Conservation (phyloP, 2,113 vertebrate species). For the Gadus chalcogrammus region DNA sequence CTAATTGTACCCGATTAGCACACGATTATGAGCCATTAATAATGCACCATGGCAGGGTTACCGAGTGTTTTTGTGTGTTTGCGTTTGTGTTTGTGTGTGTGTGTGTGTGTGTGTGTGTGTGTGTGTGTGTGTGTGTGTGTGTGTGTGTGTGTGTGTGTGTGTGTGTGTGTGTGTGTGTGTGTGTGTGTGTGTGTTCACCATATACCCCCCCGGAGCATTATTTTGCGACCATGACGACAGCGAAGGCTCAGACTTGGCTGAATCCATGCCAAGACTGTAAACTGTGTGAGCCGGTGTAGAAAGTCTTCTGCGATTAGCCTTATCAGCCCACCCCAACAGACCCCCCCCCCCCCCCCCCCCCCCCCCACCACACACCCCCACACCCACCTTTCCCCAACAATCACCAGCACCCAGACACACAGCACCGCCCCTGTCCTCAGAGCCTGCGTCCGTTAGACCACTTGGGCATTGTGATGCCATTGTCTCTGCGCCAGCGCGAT, state of each 20-base stretch:
- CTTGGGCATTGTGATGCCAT: background rate
- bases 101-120: background rate
- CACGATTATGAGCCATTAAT: slow-evolving; percentile 13
- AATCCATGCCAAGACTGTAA: slow-evolving; percentile 16
- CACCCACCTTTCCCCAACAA: background rate
- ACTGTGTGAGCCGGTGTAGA: slow-evolving; percentile 26
- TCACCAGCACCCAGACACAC: slow-evolving; percentile 7
- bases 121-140: background rate
- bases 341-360: background rate
- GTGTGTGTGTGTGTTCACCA: background rate
- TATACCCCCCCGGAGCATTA: background rate
- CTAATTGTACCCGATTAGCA: slow-evolving; percentile 24
- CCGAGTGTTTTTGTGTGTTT: too few relatives aligned
- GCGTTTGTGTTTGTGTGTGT: too few relatives aligned
- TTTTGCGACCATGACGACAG: slow-evolving; percentile 51
- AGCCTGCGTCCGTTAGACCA: slow-evolving; percentile 5
- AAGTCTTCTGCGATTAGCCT: slow-evolving; percentile 35
- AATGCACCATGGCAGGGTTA: slow-evolving; percentile 1
- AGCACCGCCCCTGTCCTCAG: slow-evolving; percentile 1
- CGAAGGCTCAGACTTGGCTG: slow-evolving; percentile 23
- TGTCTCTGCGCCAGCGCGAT: background rate
- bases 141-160: too few relatives aligned
- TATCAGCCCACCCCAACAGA: slow-evolving; percentile 35
- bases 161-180: background rate
- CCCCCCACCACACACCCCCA: background rate